phyloP scores from a whole-genome alignment of 2,113 vertebrate genomes.

The Australoheros scitulus region DNA sequence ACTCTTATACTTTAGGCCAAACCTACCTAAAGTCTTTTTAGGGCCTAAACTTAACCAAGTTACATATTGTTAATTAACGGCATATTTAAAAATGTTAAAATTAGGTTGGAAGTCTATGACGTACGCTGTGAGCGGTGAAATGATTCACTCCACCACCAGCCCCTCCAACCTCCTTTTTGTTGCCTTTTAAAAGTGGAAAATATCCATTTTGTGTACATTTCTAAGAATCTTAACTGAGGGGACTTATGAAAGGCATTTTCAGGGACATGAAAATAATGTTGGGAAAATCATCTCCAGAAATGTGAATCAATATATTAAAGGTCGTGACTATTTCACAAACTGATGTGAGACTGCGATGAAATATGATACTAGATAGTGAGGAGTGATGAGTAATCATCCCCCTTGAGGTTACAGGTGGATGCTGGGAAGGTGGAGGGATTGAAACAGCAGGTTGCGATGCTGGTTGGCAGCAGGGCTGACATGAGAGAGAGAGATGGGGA shows the following conservation, averaged over 20 bases:
- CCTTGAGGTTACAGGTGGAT: neutral
- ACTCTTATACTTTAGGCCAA: neutral
- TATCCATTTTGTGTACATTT: neutral
- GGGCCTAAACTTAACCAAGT: neutral
- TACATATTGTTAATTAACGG: neutral
- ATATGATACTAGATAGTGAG: neutral
- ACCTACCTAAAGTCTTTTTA: neutral
- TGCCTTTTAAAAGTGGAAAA: neutral
- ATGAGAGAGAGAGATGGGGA: neutral
- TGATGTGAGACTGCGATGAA: neutral
- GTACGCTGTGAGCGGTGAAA: neutral
- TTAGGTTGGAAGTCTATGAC: neutral
- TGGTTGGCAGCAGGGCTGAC: neutral
- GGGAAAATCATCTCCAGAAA: neutral
- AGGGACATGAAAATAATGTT: neutral
- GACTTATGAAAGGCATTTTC: neutral
- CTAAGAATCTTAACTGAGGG: neutral
- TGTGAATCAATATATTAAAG: neutral
- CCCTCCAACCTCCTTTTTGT: neutral
- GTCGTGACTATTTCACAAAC: neutral
- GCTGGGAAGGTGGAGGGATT: neutral
- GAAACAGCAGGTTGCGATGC: neutral
- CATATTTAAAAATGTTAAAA: neutral
- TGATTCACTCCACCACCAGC: neutral
- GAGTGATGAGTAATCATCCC: neutral